Percentiles rank a stretch among this genome's conserved stretches.
Evolutionary conservation across 1,140 invertebrate species (phyloP).

Genomic region (Varroa destructor): DNA sequence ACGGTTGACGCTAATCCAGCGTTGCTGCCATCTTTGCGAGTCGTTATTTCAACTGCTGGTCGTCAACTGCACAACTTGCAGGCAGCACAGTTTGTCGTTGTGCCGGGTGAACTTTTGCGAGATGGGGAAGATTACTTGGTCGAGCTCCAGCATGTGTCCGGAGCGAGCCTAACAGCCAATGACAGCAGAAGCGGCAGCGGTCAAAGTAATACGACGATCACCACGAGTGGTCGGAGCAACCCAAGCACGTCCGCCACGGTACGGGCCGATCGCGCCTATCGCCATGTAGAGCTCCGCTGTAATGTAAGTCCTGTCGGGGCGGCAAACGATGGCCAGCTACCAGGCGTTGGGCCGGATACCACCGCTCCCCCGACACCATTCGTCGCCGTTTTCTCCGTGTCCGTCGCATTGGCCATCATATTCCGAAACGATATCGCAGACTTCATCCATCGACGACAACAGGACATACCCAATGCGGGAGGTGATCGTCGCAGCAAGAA

Average conservation of each 20-base stretch:
- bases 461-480: neutral
- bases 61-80: neutral
- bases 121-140: neutral
- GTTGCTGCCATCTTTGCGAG: constrained; percentile 2
- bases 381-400: constrained; percentile 24
- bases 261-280: neutral
- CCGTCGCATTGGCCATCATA: constrained; percentile 17
- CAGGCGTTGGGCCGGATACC: neutral
- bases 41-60: neutral
- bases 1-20: neutral
- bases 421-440: neutral
- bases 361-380: constrained; percentile 7
- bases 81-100: neutral
- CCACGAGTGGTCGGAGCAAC: neutral
- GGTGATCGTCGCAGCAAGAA: neutral
- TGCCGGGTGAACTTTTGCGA: neutral
- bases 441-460: neutral
- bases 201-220: neutral
- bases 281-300: neutral
- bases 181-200: neutral
- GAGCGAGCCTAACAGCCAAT: too few species aligned
- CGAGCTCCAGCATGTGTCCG: constrained; percentile 5
- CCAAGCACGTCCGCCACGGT: neutral
- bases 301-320: neutral
- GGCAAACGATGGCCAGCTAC: neutral